Conservation (phyloP, 2,797 vertebrate genomes). For the Nyctalus aviator region DNA sequence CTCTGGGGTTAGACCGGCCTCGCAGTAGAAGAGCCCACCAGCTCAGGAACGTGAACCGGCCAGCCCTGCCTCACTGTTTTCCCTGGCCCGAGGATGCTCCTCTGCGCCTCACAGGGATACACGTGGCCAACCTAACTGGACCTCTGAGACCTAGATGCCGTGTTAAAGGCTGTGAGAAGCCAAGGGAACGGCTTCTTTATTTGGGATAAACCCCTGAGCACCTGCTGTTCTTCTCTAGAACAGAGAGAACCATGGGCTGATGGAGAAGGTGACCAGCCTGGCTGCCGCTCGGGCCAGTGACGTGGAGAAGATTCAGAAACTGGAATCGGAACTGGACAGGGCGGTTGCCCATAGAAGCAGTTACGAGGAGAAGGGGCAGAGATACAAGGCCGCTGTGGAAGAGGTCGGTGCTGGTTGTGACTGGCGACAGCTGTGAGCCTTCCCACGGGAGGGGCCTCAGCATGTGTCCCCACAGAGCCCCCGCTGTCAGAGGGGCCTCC, state of each 20-base stretch:
- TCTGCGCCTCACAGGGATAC: fast-evolving
- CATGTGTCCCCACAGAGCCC: background rate
- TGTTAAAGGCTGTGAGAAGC: background rate
- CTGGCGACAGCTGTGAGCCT: background rate
- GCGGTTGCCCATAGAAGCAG: constrained; percentile 86
- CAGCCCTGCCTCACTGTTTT: background rate
- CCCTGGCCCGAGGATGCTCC: background rate
- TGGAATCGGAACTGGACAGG: constrained; percentile 92
- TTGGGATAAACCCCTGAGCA: background rate
- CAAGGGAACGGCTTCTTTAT: background rate
- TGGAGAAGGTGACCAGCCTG: constrained; percentile 93
- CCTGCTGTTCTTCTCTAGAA: constrained; percentile 86
- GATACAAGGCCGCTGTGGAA: constrained; percentile 88
- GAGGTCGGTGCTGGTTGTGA: constrained; percentile 87
- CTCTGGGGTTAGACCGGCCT: background rate
- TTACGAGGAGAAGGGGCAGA: constrained; percentile 90
- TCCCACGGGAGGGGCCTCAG: fast-evolving
- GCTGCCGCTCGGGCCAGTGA: constrained; percentile 90
- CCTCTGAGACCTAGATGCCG: background rate
- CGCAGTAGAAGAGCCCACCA: background rate
- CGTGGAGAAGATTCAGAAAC: constrained; percentile 90
- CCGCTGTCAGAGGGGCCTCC: background rate
- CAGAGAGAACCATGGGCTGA: constrained; percentile 94
- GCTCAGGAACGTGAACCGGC: background rate
- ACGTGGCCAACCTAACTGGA: fast-evolving